phyloP scores from a whole-genome alignment of 2,888 invertebrate species.

The Aphidius colemani region DNA sequence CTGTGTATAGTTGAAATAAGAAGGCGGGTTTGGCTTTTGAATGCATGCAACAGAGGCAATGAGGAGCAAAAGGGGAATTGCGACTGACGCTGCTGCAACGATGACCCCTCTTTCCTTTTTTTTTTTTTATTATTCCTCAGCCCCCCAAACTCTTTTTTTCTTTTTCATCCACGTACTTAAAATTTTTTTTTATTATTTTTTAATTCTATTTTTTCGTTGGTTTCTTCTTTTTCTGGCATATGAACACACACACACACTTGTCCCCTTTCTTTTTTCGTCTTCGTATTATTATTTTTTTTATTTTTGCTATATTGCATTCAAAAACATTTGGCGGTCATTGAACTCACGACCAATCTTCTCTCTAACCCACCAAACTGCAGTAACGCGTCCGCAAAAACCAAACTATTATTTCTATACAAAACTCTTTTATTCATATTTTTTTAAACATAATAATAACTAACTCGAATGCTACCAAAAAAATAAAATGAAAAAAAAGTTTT shows the following conservation, averaged over 20 bases:
- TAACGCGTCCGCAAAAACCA: conserved; percentile 45
- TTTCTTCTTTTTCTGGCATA: conserved; percentile 18
- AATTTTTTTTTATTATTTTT: conserved; percentile 4
- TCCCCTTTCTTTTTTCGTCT: conserved; percentile 22
- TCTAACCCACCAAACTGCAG: conserved; percentile 49
- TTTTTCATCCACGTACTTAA: conserved; percentile 12
- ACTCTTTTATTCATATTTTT: conserved; percentile 27
- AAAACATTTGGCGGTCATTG: conserved; percentile 58
- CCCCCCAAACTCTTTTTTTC: conserved; percentile 27
- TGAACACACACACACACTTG: background rate
- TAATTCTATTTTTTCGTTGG: background rate
- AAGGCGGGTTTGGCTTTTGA: conserved; percentile 30
- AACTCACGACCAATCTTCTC: conserved; percentile 42
- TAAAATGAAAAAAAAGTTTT: background rate
- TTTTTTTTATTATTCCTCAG: conserved; percentile 27
- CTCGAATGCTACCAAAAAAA: background rate
- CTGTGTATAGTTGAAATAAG: conserved; percentile 35
- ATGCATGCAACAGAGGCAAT: conserved; percentile 30
- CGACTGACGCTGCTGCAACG: conserved; percentile 26
- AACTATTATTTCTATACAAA: conserved; percentile 40
- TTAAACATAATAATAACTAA: conserved; percentile 1
- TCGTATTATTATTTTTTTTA: too few species aligned
- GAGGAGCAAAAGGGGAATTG: conserved; percentile 24
- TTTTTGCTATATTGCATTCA: conserved; percentile 43
- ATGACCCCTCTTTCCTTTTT: conserved; percentile 21